Evolutionary conservation across 2,113 vertebrate genomes (phyloP).

Genomic region (Motacilla tschutschensis): DNA sequence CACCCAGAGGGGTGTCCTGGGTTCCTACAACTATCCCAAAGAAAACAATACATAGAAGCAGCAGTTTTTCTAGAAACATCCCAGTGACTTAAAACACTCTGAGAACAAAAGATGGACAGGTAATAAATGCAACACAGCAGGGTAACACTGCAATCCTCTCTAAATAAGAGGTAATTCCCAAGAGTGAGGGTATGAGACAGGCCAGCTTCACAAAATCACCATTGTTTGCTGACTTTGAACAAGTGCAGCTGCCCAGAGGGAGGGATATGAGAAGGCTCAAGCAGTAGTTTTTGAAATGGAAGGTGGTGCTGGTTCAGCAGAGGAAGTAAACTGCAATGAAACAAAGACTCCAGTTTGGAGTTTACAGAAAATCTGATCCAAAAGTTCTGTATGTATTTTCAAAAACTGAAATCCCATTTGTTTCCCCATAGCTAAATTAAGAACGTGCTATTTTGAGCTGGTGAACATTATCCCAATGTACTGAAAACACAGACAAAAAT

Average conservation of each 20-base stretch:
- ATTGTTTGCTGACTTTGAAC: not conserved
- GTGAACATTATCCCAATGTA: not conserved
- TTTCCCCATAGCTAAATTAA: not conserved
- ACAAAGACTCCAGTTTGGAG: not conserved
- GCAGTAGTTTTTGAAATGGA: not conserved
- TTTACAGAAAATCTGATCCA: not conserved
- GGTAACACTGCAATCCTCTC: not conserved
- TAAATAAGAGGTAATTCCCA: not conserved
- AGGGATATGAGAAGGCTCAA: not conserved
- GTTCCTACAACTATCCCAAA: not conserved
- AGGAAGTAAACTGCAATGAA: not conserved
- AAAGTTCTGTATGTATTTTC: not conserved
- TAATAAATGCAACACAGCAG: not conserved
- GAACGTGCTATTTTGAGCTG: not conserved
- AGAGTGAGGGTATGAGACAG: not conserved
- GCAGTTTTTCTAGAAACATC: not conserved
- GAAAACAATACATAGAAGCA: constrained; percentile 1
- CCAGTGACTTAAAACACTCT: not conserved
- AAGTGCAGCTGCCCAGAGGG: not conserved
- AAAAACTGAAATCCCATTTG: not conserved
- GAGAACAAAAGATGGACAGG: not conserved
- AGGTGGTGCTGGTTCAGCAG: not conserved
- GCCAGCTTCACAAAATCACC: not conserved
- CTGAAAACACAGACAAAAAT: not conserved
- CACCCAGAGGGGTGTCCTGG: too few relatives aligned